phyloP scores from a whole-genome alignment of 1,140 invertebrate species.

The Lasaia peninsularis region DNA sequence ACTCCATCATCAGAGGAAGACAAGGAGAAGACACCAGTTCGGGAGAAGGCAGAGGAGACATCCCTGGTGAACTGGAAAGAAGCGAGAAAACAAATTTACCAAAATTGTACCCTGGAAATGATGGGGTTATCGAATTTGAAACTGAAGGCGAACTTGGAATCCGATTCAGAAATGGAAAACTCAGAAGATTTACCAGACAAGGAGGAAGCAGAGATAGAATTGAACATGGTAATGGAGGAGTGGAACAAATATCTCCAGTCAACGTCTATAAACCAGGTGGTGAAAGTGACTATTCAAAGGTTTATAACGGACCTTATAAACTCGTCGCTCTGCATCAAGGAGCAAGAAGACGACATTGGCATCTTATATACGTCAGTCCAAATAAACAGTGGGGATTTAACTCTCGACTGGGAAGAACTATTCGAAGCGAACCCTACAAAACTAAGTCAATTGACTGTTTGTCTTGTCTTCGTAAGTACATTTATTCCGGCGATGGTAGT shows the following conservation, averaged over 20 bases:
- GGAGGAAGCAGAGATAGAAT: conserved; percentile 11
- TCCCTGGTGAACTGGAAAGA: conserved; percentile 7
- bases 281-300: background rate
- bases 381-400: conserved; percentile 18
- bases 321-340: conserved; percentile 17
- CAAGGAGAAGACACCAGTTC: conserved; percentile 10
- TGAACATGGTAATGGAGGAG: conserved; percentile 8
- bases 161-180: conserved; percentile 11
- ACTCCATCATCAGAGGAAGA: conserved; percentile 3
- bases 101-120: conserved; percentile 10
- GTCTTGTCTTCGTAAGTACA: conserved; percentile 18
- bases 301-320: conserved; percentile 19
- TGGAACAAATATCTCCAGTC: conserved; percentile 9
- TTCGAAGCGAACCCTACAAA: conserved; percentile 17
- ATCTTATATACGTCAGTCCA: conserved; percentile 5
- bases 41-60: conserved; percentile 8
- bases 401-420: conserved; percentile 18
- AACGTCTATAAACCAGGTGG: conserved; percentile 5
- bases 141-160: conserved; percentile 10
- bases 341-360: conserved; percentile 14
- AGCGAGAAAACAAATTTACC: conserved; percentile 7
- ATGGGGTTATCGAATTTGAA: conserved; percentile 13
- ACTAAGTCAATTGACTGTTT: conserved; percentile 15
- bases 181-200: conserved; percentile 10
- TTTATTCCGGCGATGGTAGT: background rate